These are phyloP conservation scores for Dioctria rufipes DNA, from an alignment of 2,888 invertebrate genomes.

Conservation along the genomic window DNA sequence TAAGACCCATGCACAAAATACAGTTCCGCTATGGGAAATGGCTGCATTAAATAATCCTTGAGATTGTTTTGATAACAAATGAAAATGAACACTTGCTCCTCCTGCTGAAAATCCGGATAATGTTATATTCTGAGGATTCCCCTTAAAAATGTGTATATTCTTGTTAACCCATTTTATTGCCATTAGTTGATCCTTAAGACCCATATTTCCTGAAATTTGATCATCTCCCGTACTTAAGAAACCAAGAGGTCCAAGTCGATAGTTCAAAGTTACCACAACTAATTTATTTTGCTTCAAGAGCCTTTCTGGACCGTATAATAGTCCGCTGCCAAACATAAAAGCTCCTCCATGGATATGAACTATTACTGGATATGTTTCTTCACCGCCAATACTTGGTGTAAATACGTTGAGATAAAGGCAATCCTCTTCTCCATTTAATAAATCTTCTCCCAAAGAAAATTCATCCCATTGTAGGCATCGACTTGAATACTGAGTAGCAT, in stretches of 20 bases:
- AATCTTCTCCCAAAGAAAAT: constrained; percentile 64
- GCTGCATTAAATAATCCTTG: constrained; percentile 63
- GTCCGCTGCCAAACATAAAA: constrained; percentile 78
- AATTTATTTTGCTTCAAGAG: constrained; percentile 77
- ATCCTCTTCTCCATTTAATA: constrained; percentile 76
- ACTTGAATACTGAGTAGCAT: constrained; percentile 75
- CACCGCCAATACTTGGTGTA: constrained; percentile 71
- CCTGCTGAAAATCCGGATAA: constrained; percentile 82
- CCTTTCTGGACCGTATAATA: constrained; percentile 73
- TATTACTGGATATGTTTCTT: constrained; percentile 75
- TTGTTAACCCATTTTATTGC: constrained; percentile 80
- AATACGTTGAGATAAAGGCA: constrained; percentile 79
- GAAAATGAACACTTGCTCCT: constrained; percentile 82
- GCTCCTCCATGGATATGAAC: constrained; percentile 80
- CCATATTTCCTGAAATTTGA: constrained; percentile 79
- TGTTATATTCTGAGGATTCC: constrained; percentile 80
- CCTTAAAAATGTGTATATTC: constrained; percentile 81
- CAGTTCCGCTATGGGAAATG: constrained; percentile 79
- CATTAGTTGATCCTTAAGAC: constrained; percentile 81
- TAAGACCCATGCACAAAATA: constrained; percentile 75
- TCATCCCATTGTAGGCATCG: constrained; percentile 78
- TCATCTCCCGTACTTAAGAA: constrained; percentile 83
- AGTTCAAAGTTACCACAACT: constrained; percentile 80
- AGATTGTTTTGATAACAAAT: constrained; percentile 78
- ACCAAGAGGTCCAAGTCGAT: constrained; percentile 81